Evolutionary conservation across 2,797 vertebrate species (phyloP).

Genomic region (Gymnoscopelus microlampas): DNA sequence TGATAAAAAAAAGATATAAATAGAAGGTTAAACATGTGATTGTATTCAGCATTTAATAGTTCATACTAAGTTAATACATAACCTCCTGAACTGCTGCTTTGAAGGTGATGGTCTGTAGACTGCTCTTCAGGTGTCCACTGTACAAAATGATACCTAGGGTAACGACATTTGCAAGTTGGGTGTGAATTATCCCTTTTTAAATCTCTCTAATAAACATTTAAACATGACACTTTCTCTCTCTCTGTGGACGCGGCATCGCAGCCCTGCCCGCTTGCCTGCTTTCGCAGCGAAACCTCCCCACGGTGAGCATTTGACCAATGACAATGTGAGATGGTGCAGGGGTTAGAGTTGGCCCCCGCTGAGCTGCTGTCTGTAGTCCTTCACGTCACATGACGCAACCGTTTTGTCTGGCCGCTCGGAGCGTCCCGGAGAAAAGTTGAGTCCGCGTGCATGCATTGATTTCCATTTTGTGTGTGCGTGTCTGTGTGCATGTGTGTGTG

Average conservation of each 20-base stretch:
- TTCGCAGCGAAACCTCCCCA: constrained; percentile 60
- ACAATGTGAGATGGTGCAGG: constrained; percentile 60
- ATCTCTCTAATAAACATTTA: constrained; percentile 5
- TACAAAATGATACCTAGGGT: constrained; percentile 4
- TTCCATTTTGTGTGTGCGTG: constrained; percentile 40
- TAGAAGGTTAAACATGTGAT: neutral
- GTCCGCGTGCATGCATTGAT: constrained; percentile 69
- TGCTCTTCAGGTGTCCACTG: constrained; percentile 18
- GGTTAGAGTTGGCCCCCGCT: constrained; percentile 57
- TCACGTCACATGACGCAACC: constrained; percentile 47
- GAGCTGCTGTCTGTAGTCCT: constrained; percentile 61
- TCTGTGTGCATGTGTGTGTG: constrained; percentile 36
- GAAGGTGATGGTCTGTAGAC: constrained; percentile 9
- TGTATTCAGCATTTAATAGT: constrained; percentile 4
- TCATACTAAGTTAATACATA: constrained; percentile 1
- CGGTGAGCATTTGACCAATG: constrained; percentile 57
- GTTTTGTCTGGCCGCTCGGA: constrained; percentile 58
- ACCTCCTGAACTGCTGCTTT: constrained; percentile 10
- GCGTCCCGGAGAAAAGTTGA: constrained; percentile 37
- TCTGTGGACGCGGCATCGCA: constrained; percentile 58
- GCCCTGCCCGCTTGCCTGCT: constrained; percentile 73
- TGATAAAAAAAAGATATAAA: constrained; percentile 5
- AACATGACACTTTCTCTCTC: constrained; percentile 48
- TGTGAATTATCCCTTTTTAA: constrained; percentile 38
- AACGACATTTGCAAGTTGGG: constrained; percentile 22